Conservation (phyloP, 2,888 invertebrate genomes). For the Drosophila atripex region DNA sequence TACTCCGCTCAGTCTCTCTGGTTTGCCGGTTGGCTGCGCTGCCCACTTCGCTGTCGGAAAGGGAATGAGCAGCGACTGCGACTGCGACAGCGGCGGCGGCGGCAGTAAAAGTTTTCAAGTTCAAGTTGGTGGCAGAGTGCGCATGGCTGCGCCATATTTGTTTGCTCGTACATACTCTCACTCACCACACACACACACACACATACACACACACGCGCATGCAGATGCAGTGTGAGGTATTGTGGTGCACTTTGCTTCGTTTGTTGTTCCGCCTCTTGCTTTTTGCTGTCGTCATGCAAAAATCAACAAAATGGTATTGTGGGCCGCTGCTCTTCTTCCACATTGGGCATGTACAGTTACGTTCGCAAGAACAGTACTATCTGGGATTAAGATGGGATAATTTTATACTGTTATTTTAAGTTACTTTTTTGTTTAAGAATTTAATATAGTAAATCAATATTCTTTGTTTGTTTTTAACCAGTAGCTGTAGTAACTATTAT, state of each 20-base stretch:
- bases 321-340: constrained; percentile 14
- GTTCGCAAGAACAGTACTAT: neutral
- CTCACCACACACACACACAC: constrained; percentile 36
- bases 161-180: constrained; percentile 43
- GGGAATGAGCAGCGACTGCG: neutral
- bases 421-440: too few relatives aligned
- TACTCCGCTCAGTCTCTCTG: constrained; percentile 14
- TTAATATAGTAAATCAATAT: too few relatives aligned
- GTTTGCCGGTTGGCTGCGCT: constrained; percentile 21
- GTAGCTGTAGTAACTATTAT: neutral
- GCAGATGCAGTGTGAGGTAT: constrained; percentile 17
- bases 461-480: neutral
- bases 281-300: constrained; percentile 75
- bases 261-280: constrained; percentile 46
- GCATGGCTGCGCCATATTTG: constrained; percentile 77
- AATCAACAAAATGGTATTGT: constrained; percentile 40
- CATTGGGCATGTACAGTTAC: constrained; percentile 8
- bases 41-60: constrained; percentile 7
- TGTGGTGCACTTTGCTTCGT: constrained; percentile 57
- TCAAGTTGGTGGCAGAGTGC: constrained; percentile 82
- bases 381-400: neutral
- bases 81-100: constrained; percentile 1
- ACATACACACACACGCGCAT: constrained; percentile 10
- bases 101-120: constrained; percentile 82
- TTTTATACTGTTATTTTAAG: neutral